Evolutionary conservation across 2,888 invertebrate genomes (phyloP).

Genomic region (Macrosiphum euphorbiae): DNA sequence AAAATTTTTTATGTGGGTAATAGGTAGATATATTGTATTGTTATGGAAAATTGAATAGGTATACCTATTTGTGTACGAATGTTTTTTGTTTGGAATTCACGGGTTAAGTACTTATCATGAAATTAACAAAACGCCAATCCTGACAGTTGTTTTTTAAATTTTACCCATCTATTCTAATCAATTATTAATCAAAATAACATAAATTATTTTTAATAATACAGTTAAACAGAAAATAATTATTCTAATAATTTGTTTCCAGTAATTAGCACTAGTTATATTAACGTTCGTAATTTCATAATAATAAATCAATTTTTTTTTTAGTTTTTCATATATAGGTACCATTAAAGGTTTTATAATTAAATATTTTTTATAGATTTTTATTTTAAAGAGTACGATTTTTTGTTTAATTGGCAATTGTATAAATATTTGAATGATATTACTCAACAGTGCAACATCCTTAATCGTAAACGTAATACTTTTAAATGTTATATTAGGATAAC

Average conservation of each 20-base stretch:
- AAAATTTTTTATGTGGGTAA: too few relatives aligned
- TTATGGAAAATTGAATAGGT: too few relatives aligned
- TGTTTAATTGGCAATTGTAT: not conserved
- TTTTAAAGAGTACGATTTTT: not conserved
- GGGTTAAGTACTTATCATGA: not conserved
- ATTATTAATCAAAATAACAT: not conserved
- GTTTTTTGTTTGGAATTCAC: too few relatives aligned
- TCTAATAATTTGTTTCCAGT: not conserved
- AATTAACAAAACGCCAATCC: not conserved
- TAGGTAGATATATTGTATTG: too few relatives aligned
- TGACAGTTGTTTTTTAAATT: not conserved
- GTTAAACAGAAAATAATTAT: not conserved
- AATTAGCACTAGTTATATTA: not conserved
- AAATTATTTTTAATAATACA: not conserved
- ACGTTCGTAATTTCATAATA: not conserved
- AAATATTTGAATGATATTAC: not conserved
- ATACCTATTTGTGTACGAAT: too few relatives aligned
- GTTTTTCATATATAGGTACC: not conserved
- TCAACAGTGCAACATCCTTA: not conserved
- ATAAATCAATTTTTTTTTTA: not conserved
- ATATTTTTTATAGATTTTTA: not conserved
- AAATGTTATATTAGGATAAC: not conserved
- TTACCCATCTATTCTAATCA: not conserved
- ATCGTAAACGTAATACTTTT: not conserved
- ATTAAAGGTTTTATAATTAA: not conserved